These are phyloP conservation scores for Heterotis niloticus DNA, from an alignment of 2,113 vertebrate genomes.

Conservation along the genomic window DNA sequence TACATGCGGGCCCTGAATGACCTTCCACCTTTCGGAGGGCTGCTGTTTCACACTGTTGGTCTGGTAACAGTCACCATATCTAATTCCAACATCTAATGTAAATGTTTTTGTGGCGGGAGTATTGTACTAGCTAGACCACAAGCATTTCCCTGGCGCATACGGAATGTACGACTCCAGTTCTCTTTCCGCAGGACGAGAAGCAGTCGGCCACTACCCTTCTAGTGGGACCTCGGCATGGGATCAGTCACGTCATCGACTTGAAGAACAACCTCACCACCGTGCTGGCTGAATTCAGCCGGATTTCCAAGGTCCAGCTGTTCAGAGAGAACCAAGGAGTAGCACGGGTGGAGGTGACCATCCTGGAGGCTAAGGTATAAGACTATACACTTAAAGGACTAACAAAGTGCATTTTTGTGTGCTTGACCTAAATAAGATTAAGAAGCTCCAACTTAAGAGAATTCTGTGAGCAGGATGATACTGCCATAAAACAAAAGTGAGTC, in stretches of 20 bases:
- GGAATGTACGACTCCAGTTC: background rate
- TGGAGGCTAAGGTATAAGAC: constrained; percentile 84
- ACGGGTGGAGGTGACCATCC: constrained; percentile 88
- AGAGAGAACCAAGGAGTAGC: constrained; percentile 92
- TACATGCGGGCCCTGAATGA: constrained; percentile 95
- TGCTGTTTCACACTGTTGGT: constrained; percentile 92
- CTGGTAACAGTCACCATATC: constrained; percentile 70
- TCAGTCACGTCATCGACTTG: constrained; percentile 96
- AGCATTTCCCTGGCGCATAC: background rate
- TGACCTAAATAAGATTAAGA: too few species aligned
- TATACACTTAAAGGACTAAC: background rate
- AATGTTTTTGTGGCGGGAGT: background rate
- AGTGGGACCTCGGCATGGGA: constrained; percentile 92
- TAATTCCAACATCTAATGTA: background rate
- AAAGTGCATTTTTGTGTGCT: too few species aligned
- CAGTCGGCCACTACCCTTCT: constrained; percentile 87
- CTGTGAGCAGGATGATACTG: too few species aligned
- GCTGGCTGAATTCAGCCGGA: constrained; percentile 89
- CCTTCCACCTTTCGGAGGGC: constrained; percentile 90
- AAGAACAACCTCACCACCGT: constrained; percentile 98
- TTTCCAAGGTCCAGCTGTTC: constrained; percentile 94
- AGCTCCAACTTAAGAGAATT: too few species aligned
- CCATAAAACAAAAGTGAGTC: too few species aligned
- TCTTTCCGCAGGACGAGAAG: constrained; percentile 79
- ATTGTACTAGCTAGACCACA: background rate